Evolutionary conservation across 2,797 vertebrate genomes (phyloP).

Genomic region (Calcarius lapponicus): DNA sequence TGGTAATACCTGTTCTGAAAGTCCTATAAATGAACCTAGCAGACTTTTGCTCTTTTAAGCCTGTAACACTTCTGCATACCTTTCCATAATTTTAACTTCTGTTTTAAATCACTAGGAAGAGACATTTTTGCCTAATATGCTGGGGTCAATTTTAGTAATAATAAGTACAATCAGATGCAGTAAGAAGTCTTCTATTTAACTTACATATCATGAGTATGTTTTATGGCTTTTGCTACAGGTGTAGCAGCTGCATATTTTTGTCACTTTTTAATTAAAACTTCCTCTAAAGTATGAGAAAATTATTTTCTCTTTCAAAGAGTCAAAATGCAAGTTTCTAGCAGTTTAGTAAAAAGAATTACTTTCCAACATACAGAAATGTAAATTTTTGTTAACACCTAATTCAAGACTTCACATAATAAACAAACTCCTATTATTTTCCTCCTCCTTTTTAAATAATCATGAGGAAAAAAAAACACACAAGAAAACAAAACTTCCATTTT

Average conservation of each 20-base stretch:
- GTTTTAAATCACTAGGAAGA: background rate
- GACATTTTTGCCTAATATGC: background rate
- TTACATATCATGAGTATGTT: background rate
- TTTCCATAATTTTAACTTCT: background rate
- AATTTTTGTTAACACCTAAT: background rate
- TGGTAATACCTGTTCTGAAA: background rate
- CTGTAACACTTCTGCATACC: background rate
- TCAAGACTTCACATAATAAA: background rate
- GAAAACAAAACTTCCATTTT: constrained; percentile 14
- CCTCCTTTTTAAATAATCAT: background rate
- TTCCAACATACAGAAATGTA: background rate
- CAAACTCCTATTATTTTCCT: background rate
- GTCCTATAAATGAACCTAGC: background rate
- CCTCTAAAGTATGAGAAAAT: background rate
- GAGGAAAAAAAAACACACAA: background rate
- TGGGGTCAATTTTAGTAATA: background rate
- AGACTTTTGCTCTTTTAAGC: background rate
- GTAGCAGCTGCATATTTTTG: background rate
- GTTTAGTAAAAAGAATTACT: background rate
- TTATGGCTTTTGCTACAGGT: constrained; percentile 11
- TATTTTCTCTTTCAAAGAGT: background rate
- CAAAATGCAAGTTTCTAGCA: background rate
- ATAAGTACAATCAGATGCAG: background rate
- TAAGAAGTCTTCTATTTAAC: background rate
- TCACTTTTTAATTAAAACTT: background rate